Evolutionary conservation across 2,888 invertebrate species (phyloP).

Genomic region (Minunthozetes semirufus): DNA sequence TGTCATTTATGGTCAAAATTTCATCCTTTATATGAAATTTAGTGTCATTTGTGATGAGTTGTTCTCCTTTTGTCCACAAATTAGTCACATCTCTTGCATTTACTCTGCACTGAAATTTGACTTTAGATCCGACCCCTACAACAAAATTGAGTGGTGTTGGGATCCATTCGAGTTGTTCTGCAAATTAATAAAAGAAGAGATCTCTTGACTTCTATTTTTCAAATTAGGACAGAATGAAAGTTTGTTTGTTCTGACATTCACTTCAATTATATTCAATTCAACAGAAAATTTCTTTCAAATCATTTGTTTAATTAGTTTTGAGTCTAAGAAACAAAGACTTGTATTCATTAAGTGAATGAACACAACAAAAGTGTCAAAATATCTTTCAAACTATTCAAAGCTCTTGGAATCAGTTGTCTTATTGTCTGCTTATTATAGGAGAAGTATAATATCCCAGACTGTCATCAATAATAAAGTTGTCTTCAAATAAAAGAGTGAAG

Average conservation of each 20-base stretch:
- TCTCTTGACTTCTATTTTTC: no score
- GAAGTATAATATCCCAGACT: no score
- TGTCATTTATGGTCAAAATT: constrained; percentile 37
- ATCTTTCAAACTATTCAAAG: neutral
- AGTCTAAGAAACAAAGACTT: neutral
- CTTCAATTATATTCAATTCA: neutral
- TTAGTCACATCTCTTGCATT: neutral
- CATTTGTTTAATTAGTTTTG: neutral
- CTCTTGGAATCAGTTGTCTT: neutral
- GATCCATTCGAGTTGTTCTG: no score
- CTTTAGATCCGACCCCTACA: neutral
- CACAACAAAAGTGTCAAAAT: neutral
- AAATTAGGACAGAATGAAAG: no score
- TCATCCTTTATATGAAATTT: constrained; percentile 1
- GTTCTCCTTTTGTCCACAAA: neutral
- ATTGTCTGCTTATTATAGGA: no score
- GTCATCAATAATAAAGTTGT: no score
- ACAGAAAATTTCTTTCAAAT: neutral
- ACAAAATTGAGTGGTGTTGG: neutral
- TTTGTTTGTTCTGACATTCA: no score
- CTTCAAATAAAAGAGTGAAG: no score
- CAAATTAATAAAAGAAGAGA: no score
- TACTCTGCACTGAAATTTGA: no score
- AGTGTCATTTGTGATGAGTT: neutral
- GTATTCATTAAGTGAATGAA: neutral